Evolutionary conservation across 1,140 invertebrate genomes (phyloP).

Genomic region (Apis florea): DNA sequence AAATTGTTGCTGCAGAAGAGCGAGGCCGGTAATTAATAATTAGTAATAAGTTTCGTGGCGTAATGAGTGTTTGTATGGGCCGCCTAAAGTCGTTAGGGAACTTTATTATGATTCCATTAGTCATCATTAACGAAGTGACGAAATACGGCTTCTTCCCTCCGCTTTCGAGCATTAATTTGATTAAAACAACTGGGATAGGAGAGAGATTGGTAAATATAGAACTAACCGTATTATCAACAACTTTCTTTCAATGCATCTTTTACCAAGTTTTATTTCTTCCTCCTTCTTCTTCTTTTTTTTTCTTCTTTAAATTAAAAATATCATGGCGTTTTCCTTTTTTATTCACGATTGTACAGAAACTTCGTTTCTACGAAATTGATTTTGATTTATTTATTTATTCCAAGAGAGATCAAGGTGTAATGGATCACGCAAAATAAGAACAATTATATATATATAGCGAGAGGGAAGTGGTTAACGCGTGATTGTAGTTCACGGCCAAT

Average conservation of each 20-base stretch:
- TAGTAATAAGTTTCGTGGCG: slow-evolving; percentile 23
- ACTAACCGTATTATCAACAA: no score
- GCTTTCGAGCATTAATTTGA: slow-evolving; percentile 25
- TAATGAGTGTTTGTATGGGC: slow-evolving; percentile 19
- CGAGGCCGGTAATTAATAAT: slow-evolving; percentile 83
- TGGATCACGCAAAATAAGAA: slow-evolving; percentile 24
- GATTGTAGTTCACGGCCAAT: slow-evolving; percentile 59
- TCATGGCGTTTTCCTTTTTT: not conserved
- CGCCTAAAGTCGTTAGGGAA: slow-evolving; percentile 21
- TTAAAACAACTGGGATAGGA: slow-evolving; percentile 28
- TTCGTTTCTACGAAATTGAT: slow-evolving; percentile 7
- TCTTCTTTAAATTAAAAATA: no score
- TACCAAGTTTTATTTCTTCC: not conserved
- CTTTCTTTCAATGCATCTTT: not conserved
- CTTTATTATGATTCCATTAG: slow-evolving; percentile 36
- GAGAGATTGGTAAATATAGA: not conserved
- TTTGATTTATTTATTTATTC: slow-evolving; percentile 20
- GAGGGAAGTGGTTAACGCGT: slow-evolving; percentile 41
- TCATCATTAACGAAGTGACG: slow-evolving; percentile 38
- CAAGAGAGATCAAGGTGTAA: not conserved
- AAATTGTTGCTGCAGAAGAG: slow-evolving; percentile 84
- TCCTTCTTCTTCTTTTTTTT: not conserved
- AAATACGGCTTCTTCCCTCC: slow-evolving; percentile 18
- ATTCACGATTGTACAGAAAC: not conserved
- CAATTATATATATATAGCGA: slow-evolving; percentile 7